Percentiles rank a stretch among this genome's conserved stretches.
phyloP scores from a whole-genome alignment of 2,797 vertebrate species.

The Gadopsis bispinosus region DNA sequence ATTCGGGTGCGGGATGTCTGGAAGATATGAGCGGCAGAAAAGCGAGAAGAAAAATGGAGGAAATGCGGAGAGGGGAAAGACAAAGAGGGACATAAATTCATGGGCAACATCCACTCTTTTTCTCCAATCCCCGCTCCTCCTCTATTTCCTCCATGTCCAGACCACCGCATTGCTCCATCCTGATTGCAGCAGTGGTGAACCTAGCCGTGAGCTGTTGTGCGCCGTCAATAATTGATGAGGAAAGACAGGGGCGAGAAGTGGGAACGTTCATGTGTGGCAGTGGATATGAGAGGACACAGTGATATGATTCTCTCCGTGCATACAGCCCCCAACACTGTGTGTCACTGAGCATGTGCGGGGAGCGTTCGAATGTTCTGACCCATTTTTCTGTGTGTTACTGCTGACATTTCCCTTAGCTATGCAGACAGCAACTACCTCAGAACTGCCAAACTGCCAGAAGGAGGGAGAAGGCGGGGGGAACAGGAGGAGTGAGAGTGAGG shows the following conservation, averaged over 20 bases:
- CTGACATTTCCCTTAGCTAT: slow-evolving; percentile 83
- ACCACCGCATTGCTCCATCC: slow-evolving; percentile 39
- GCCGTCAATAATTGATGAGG: slow-evolving; percentile 82
- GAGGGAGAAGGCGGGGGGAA: slow-evolving; percentile 42
- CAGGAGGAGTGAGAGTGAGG: slow-evolving; percentile 33
- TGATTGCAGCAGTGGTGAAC: slow-evolving; percentile 55
- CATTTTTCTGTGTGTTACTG: slow-evolving; percentile 75
- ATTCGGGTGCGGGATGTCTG: slow-evolving; percentile 43
- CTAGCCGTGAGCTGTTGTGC: slow-evolving; percentile 71
- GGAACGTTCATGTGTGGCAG: slow-evolving; percentile 74
- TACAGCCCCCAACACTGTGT: slow-evolving; percentile 51
- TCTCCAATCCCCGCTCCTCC: slow-evolving; percentile 9
- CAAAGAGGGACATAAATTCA: slow-evolving; percentile 21
- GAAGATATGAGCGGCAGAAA: slow-evolving; percentile 31
- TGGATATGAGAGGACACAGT: slow-evolving; percentile 67
- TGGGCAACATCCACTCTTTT: background rate
- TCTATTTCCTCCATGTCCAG: slow-evolving; percentile 49
- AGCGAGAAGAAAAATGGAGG: slow-evolving; percentile 3
- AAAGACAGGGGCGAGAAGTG: slow-evolving; percentile 79
- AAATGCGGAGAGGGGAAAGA: slow-evolving; percentile 6
- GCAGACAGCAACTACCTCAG: slow-evolving; percentile 80
- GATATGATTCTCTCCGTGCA: slow-evolving; percentile 71
- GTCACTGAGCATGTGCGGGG: slow-evolving; percentile 78
- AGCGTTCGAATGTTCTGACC: slow-evolving; percentile 79
- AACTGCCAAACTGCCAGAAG: slow-evolving; percentile 81